Percentiles rank a stretch among this genome's conserved stretches.
phyloP scores from a whole-genome alignment of 2,113 vertebrate genomes.

The cat (Felis catus) region F.catus_Fca126_mat1.0 CM031415.1:61815001-61815500 shows the following conservation, averaged over 20 bases:
- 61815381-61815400: constrained; percentile 79
- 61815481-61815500: constrained; percentile 58
- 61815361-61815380: constrained; percentile 78
- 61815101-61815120: neutral
- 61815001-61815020: constrained; percentile 44
- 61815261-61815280: neutral
- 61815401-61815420: constrained; percentile 74
- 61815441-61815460: constrained; percentile 60
- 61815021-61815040: constrained; percentile 59
- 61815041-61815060: constrained; percentile 57
- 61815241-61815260: neutral
- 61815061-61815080: constrained; percentile 70
- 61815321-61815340: constrained; percentile 73
- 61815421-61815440: constrained; percentile 72
- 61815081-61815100: constrained; percentile 60
- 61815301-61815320: constrained; percentile 61
- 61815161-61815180: neutral
- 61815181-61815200: constrained; percentile 1
- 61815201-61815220: neutral
- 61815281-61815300: constrained; percentile 54
- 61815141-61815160: neutral
- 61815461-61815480: neutral
- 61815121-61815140: neutral
- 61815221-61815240: neutral
- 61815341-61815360: constrained; percentile 72